A percentile compares a stretch with the other conserved stretches of the same genome.
Evolutionary conservation across 2,888 invertebrate species (phyloP).

Genomic region (Caenorhabditis sinica): DNA sequence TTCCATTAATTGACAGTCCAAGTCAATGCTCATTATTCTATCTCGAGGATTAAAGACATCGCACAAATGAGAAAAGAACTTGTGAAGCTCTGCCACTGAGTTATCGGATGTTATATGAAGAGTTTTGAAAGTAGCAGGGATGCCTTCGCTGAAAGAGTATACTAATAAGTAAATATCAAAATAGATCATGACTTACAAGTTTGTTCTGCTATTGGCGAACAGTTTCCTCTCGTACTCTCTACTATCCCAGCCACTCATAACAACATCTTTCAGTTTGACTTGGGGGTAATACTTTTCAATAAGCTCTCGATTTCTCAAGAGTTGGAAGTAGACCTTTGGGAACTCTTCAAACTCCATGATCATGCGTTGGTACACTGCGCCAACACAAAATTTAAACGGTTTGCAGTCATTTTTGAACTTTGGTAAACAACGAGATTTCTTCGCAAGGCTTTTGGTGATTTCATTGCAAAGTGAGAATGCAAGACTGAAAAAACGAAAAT

Average conservation of each 20-base stretch:
- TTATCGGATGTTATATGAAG: not conserved
- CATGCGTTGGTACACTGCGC: not conserved
- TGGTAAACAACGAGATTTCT: not conserved
- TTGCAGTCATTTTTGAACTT: not conserved
- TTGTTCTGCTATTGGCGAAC: not conserved
- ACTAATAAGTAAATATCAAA: not conserved
- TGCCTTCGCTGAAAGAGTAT: slow-evolving; percentile 2
- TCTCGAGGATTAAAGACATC: not conserved
- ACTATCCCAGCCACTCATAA: not conserved
- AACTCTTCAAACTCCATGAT: slow-evolving; percentile 1
- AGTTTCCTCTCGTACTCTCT: not conserved
- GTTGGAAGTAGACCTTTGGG: not conserved
- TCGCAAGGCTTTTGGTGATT: not conserved
- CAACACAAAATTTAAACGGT: slow-evolving; percentile 5
- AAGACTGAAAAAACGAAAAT: slow-evolving; percentile 7
- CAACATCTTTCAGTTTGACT: not conserved
- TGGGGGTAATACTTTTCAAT: not conserved
- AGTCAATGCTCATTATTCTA: not conserved
- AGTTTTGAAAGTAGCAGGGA: not conserved
- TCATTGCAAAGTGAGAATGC: not conserved
- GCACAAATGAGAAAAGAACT: not conserved
- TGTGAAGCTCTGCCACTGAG: not conserved
- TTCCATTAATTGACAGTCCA: not conserved
- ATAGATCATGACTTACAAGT: not conserved
- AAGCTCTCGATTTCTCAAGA: not conserved